Evolutionary conservation across 64 coral and sea anemone genomes (phyloP), one percentile per base, ranked within the genome.

Genomic region (Stichodactyla helianthus): DNA sequence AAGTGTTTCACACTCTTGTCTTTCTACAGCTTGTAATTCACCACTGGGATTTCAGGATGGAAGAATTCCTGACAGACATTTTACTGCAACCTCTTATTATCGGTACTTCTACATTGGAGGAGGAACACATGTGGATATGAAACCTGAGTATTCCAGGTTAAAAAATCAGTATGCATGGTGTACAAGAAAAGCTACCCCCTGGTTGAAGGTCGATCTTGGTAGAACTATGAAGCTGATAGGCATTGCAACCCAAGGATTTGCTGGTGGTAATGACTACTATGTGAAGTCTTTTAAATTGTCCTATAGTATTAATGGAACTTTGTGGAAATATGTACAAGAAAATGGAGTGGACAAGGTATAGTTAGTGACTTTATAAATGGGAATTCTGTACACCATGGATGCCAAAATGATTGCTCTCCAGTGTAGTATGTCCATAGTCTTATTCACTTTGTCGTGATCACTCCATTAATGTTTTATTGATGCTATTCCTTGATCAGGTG

Each of bases 231-330:
- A n/a, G 28, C 26, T 89, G 58, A 82, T 26, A 8, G 79, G 55
- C 51, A 65, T 89, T 51, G 55, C 87, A 9, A 82, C 87, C 18
- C 87, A 89, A 82, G 87, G 87, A 23, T 89, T 70, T 89, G 5
- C 9, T 19, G 59, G 79, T 10, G 53, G 51, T 7, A 51, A 12
- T 9, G 87, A 89, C 23, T 89, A 89, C 28, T 89, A 26, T 89
- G 87, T 89, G 6, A 68, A 67, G 18, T 59, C 31, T 12, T 89
- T 61, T 65, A 23, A 19, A 70, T 15, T 89, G 7, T 1, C 13
- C 18, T 89, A 89, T 56, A 89, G 87, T 27, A 51, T 28, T 31
- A 35, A 83, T 89, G 60, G 50, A 14, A 12, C 9, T 7, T 60
- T 6, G 10, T 89, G 87, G 87, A 82, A 52, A n/a, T 82, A 0